Evolutionary conservation across 2,113 vertebrate species (phyloP).

Genomic region (Carettochelys insculpta): DNA sequence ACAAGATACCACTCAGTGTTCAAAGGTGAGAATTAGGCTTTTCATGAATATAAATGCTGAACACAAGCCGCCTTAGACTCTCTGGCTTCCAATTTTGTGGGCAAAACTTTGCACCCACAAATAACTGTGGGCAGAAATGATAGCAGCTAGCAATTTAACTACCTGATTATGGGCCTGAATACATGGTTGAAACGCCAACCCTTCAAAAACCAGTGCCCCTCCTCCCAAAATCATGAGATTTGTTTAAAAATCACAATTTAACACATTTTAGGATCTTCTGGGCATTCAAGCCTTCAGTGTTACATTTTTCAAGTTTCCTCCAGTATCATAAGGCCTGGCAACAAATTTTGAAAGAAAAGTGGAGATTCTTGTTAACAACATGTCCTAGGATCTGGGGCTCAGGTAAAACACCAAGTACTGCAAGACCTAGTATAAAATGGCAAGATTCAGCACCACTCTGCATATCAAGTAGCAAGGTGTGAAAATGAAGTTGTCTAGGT

Average conservation of each 20-base stretch:
- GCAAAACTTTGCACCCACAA: constrained; percentile 64
- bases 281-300: not conserved
- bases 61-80: constrained; percentile 17
- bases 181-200: constrained; percentile 62
- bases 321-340: not conserved
- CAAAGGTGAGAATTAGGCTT: not conserved
- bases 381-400: not conserved
- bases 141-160: constrained; percentile 67
- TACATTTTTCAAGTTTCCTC: constrained; percentile 30
- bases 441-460: not conserved
- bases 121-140: constrained; percentile 68
- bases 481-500: not conserved
- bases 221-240: constrained; percentile 30
- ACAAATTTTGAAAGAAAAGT: not conserved
- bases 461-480: not conserved
- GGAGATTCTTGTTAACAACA: not conserved
- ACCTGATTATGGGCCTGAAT: constrained; percentile 65
- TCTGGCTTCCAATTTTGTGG: constrained; percentile 59
- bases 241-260: constrained; percentile 42
- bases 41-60: not conserved
- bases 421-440: not conserved
- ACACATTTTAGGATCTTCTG: constrained; percentile 32
- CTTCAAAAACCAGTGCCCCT: constrained; percentile 58
- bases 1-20: not conserved
- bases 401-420: not conserved